Base-by-base conservation (phyloP, 2,113 vertebrate genomes). In the Melanostigma gelatinosum region DNA sequence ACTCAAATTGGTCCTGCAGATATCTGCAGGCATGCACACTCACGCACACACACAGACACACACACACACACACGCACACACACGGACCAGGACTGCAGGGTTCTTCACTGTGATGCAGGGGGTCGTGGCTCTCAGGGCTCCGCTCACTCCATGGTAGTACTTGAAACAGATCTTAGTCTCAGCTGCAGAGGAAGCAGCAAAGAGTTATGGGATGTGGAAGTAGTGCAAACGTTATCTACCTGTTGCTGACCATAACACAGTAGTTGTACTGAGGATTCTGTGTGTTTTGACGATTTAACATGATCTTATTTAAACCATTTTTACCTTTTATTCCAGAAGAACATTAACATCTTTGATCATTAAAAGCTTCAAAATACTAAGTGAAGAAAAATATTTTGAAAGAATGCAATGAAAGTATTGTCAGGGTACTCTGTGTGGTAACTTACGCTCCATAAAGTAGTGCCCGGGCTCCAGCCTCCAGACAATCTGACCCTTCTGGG, bases 91-190 rank as follows among this genome's bases (percentile, higher is more conserved):
- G 88, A 96, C 96, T 88, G 97, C 94, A 0, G 97, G 96, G 89
- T 99, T 99, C 95, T 98, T 98, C 92, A 99, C 97, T 22, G 98
- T 97, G 95, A 99, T 99, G 92, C 97, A 99, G 73, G 98, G 97
- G 20, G 98, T 99, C 1, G 97, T 97, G 81, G 98, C 98, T 90
- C 98, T 93, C 87, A 99, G 93, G 58, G 97, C 97, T 88, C 98
- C 98, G 70, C 97, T 99, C 73, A 99, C 96, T 74, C 98, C 98
- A 71, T 99, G 98, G 87, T 99, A 99, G 82, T 99, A 99, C 83
- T 99, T 99, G 85, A 99, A 99, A 87, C 97, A 99, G 92, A 99
- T 97, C 93, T 97, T 99, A 79, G 98, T 99, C 95, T 99, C 98
- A 72, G 97, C 98, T 99, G 92, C 24, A 89, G 93, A 94, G 64